These are phyloP conservation scores for Calidris pugnax DNA, from an alignment of 2,113 vertebrate species.

Conservation along the genomic window DNA sequence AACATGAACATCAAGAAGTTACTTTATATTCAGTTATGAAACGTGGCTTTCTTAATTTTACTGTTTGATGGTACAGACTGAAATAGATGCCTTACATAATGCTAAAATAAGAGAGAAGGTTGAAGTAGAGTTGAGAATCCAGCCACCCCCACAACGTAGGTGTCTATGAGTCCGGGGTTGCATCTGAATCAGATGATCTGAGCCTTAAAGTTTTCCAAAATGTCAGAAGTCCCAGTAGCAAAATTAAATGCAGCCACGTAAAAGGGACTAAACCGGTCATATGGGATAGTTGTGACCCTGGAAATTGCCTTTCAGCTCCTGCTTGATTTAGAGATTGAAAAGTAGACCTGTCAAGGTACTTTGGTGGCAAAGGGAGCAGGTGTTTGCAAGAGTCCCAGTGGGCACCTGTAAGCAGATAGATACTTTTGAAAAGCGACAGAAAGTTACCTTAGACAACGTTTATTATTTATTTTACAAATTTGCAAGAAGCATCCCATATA, in stretches of 20 bases:
- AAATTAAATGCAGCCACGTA: neutral
- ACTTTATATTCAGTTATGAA: constrained; percentile 1
- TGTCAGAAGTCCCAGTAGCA: neutral
- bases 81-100: constrained; percentile 54
- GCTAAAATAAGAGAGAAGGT: constrained; percentile 13
- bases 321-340: neutral
- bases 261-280: neutral
- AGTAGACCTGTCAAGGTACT: neutral
- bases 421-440: neutral
- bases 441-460: neutral
- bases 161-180: constrained; percentile 5
- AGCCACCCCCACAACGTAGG: constrained; percentile 45
- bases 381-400: neutral
- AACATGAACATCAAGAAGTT: neutral
- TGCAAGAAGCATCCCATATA: neutral
- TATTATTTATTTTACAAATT: neutral
- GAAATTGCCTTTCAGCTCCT: neutral
- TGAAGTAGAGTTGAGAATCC: constrained; percentile 43
- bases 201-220: neutral
- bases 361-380: neutral
- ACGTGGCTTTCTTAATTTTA: neutral
- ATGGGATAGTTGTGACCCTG: neutral
- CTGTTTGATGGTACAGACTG: constrained; percentile 15
- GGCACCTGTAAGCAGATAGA: neutral
- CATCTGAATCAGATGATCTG: constrained; percentile 31